These are phyloP conservation scores for Poecilia latipinna DNA, from an alignment of 2,113 vertebrate genomes.

Conservation along the genomic window DNA sequence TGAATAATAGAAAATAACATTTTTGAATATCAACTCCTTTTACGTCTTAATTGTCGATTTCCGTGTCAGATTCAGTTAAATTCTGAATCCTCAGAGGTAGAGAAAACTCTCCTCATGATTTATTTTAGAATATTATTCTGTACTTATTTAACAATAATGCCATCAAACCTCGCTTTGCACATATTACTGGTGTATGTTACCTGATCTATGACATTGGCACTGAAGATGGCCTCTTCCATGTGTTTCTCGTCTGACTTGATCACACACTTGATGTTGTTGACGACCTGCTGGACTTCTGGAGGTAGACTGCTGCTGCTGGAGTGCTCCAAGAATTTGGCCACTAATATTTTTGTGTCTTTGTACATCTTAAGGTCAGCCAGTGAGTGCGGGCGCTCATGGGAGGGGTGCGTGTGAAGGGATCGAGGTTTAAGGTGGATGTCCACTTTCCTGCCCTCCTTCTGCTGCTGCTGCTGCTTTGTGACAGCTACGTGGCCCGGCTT, in stretches of 20 bases:
- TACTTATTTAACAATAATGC: neutral
- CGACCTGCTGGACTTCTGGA: constrained; percentile 90
- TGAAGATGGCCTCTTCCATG: constrained; percentile 92
- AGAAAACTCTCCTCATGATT: no score
- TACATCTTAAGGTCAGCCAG: constrained; percentile 91
- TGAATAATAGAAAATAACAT: no score
- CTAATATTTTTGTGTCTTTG: constrained; percentile 92
- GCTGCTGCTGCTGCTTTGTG: constrained; percentile 65
- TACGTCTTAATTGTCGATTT: no score
- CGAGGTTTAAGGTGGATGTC: constrained; percentile 80
- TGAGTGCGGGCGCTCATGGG: constrained; percentile 85
- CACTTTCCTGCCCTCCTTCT: constrained; percentile 76
- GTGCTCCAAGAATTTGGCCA: constrained; percentile 95
- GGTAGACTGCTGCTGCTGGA: constrained; percentile 88
- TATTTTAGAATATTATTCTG: no score
- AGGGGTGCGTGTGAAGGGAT: constrained; percentile 65
- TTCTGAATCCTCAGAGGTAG: no score
- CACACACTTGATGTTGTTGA: constrained; percentile 88
- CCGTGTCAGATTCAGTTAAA: no score
- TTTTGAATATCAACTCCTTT: no score
- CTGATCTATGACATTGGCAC: constrained; percentile 90
- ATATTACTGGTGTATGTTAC: constrained; percentile 22
- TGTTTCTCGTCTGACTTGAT: constrained; percentile 90
- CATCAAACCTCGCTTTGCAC: neutral
- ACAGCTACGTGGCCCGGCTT: constrained; percentile 61